Conservation (phyloP, 2,888 invertebrate species). For the Kuschelorhynchus macadamiae region DNA sequence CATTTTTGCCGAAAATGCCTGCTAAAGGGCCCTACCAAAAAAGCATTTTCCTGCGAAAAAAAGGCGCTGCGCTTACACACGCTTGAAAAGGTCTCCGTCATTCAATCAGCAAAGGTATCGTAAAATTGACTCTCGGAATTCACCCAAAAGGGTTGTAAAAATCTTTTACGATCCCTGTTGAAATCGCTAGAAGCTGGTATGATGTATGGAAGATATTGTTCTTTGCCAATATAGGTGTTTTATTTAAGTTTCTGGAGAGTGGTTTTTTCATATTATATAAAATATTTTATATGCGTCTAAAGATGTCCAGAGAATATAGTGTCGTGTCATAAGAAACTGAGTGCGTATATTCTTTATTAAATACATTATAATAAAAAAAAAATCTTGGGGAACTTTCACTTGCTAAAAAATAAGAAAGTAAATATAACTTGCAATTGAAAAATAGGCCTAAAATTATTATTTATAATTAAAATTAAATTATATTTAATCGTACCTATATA, state of each 20-base stretch:
- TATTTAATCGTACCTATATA: too few species aligned
- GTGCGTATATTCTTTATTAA: too few species aligned
- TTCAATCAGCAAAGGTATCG: slow-evolving; percentile 14
- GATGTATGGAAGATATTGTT: slow-evolving; percentile 10
- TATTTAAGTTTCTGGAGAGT: neutral
- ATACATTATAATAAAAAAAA: too few species aligned
- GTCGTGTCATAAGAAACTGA: too few species aligned
- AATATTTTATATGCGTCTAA: too few species aligned
- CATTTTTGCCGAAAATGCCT: neutral
- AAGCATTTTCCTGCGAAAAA: slow-evolving; percentile 3
- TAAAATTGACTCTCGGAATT: slow-evolving; percentile 33
- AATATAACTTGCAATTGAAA: too few species aligned
- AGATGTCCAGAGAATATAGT: too few species aligned
- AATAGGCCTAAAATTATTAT: too few species aligned
- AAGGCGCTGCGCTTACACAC: slow-evolving; percentile 17
- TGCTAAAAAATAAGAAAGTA: too few species aligned
- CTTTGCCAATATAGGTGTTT: neutral
- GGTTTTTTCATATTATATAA: too few species aligned
- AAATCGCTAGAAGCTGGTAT: slow-evolving; percentile 19
- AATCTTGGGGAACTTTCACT: too few species aligned
- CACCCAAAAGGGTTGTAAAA: slow-evolving; percentile 26
- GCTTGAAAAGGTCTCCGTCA: slow-evolving; percentile 20
- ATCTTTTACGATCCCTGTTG: slow-evolving; percentile 14
- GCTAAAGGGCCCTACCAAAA: slow-evolving; percentile 20
- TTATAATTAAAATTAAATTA: too few species aligned